A percentile compares a stretch with the other conserved stretches of the same genome.
Conservation (phyloP, 2,113 vertebrate species). For the Scomber scombrus region DNA sequence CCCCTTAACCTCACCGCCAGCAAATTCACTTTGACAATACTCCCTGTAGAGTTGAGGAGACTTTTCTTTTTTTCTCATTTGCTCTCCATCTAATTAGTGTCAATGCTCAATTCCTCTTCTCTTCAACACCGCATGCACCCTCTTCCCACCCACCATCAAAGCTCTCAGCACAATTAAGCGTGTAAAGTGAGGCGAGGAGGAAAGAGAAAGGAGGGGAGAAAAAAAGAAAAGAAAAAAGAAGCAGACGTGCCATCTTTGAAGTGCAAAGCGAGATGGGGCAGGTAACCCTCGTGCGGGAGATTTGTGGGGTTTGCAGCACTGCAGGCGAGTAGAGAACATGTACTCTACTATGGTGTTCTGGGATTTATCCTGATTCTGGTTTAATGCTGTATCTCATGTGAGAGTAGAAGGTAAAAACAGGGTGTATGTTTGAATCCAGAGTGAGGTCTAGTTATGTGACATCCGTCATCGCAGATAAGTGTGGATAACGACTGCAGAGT, state of each 20-base stretch:
- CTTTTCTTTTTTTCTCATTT: slow-evolving; percentile 32
- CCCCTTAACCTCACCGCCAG: slow-evolving; percentile 11
- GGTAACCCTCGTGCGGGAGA: slow-evolving; percentile 59
- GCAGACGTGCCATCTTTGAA: slow-evolving; percentile 77
- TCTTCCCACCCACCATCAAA: slow-evolving; percentile 81
- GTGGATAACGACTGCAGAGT: slow-evolving; percentile 18
- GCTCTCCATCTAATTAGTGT: slow-evolving; percentile 79
- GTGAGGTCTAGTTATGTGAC: background rate
- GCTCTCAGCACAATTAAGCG: slow-evolving; percentile 79
- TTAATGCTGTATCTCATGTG: slow-evolving; percentile 7
- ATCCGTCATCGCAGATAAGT: slow-evolving; percentile 49
- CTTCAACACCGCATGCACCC: slow-evolving; percentile 47
- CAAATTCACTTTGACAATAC: slow-evolving; percentile 41
- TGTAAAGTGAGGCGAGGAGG: slow-evolving; percentile 62
- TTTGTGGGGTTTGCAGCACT: slow-evolving; percentile 63
- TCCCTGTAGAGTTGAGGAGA: slow-evolving; percentile 48
- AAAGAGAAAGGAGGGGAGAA: slow-evolving; percentile 35
- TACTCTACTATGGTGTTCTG: slow-evolving; percentile 8
- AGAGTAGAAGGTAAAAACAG: slow-evolving; percentile 17
- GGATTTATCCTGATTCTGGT: slow-evolving; percentile 2
- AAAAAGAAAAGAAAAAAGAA: slow-evolving; percentile 67
- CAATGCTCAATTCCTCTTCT: slow-evolving; percentile 69
- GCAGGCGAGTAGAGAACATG: slow-evolving; percentile 32
- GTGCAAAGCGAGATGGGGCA: slow-evolving; percentile 74
- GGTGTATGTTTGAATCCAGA: background rate